These are phyloP conservation scores for Equus quagga DNA, from an alignment of 2,113 vertebrate species.

Conservation along the genomic window DNA sequence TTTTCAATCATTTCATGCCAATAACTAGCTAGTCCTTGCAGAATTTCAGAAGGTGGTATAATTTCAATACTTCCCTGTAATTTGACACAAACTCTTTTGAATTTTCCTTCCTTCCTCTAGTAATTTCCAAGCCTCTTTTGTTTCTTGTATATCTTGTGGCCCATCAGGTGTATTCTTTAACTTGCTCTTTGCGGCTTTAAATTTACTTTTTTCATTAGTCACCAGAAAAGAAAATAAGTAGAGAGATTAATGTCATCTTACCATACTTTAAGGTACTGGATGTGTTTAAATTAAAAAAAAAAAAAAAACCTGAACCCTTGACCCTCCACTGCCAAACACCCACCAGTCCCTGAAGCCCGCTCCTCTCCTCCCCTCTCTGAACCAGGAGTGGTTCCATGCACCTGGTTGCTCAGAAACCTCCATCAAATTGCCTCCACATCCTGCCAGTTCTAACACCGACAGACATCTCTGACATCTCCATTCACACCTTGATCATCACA, in stretches of 20 bases:
- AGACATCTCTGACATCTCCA: neutral
- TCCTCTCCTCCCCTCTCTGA: neutral
- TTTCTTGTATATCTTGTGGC: neutral
- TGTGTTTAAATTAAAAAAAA: neutral
- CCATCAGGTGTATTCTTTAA: neutral
- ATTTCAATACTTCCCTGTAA: neutral
- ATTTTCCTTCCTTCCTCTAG: neutral
- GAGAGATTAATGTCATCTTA: neutral
- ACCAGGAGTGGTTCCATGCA: neutral
- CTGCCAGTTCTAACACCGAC: neutral
- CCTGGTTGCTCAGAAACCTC: neutral
- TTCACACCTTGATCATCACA: neutral
- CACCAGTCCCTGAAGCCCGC: neutral
- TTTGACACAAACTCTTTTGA: neutral
- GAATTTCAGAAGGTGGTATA: neutral
- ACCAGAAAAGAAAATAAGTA: conserved; percentile 29
- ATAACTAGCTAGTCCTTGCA: neutral
- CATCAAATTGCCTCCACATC: neutral
- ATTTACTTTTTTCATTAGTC: conserved; percentile 44
- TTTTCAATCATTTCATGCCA: conserved; percentile 13
- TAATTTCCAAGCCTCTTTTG: neutral
- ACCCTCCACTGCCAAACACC: neutral
- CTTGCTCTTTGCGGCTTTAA: conserved; percentile 12
- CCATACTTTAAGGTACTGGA: neutral
- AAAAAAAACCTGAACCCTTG: neutral